These are phyloP conservation scores for Pseudococcus jackbeardsleyi DNA, from an alignment of 2,888 invertebrate genomes.

Conservation along the genomic window DNA sequence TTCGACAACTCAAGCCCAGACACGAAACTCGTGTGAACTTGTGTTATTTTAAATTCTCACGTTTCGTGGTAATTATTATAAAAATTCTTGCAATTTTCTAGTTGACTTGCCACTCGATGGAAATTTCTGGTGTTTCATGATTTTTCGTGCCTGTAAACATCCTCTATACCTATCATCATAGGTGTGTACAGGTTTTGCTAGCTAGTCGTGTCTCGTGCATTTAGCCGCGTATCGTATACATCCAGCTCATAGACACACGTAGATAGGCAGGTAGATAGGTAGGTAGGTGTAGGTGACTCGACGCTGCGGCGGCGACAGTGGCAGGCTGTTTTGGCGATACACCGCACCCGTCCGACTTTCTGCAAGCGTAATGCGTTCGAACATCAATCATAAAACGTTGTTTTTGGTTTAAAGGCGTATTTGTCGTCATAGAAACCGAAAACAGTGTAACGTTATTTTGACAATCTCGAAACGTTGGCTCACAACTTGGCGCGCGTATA, in stretches of 20 bases:
- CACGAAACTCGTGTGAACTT: too few species aligned
- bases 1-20: too few species aligned
- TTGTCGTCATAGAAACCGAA: slow-evolving; percentile 58
- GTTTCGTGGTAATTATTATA: too few species aligned
- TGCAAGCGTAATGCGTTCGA: slow-evolving; percentile 52
- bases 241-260: too few species aligned
- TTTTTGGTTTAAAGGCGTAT: slow-evolving; percentile 56
- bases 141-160: too few species aligned
- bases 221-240: too few species aligned
- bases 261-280: background rate
- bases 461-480: slow-evolving; percentile 4
- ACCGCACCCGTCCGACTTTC: background rate
- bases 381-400: slow-evolving; percentile 56
- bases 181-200: too few species aligned
- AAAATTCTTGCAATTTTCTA: too few species aligned
- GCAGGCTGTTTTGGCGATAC: background rate
- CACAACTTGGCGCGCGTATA: background rate
- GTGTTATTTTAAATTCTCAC: too few species aligned
- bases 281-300: background rate
- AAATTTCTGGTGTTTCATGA: too few species aligned
- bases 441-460: slow-evolving; percentile 35
- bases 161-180: too few species aligned
- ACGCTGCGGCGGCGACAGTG: background rate
- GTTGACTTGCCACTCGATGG: too few species aligned
- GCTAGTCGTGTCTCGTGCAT: background rate